Conservation (phyloP, 2,888 invertebrate species). For the Merodon equestris region DNA sequence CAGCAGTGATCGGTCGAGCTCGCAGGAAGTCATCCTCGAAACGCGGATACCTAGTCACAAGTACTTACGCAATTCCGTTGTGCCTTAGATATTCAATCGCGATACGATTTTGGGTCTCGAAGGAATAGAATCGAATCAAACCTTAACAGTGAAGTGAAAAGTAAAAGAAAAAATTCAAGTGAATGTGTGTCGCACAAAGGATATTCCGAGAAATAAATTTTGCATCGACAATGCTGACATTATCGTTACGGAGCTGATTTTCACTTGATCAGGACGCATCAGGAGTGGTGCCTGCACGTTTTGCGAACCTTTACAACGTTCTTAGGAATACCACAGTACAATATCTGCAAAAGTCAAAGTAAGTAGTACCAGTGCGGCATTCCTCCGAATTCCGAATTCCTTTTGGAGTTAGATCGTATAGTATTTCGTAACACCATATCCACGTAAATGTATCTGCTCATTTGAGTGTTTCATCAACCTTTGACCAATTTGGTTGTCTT, state of each 20-base stretch:
- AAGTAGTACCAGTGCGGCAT: constrained; percentile 8
- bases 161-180: constrained; percentile 34
- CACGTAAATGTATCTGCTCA: neutral
- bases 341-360: constrained; percentile 14
- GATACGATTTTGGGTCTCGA: too few relatives aligned
- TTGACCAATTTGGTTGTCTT: constrained; percentile 11
- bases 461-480: constrained; percentile 25
- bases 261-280: constrained; percentile 21
- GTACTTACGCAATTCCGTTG: too few relatives aligned
- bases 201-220: constrained; percentile 25
- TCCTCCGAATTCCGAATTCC: constrained; percentile 5
- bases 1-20: constrained; percentile 22
- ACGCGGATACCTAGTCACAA: constrained; percentile 23
- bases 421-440: constrained; percentile 16
- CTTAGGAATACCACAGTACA: neutral
- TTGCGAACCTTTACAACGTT: neutral
- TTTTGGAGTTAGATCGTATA: neutral
- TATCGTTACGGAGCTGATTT: constrained; percentile 11
- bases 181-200: constrained; percentile 51
- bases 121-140: too few relatives aligned
- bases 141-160: constrained; percentile 9
- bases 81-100: neutral
- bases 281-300: neutral
- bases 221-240: constrained; percentile 28
- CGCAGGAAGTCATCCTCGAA: constrained; percentile 13